These are phyloP conservation scores for Ypsolopha scabrella DNA, from an alignment of 2,888 invertebrate genomes.

Conservation along the genomic window DNA sequence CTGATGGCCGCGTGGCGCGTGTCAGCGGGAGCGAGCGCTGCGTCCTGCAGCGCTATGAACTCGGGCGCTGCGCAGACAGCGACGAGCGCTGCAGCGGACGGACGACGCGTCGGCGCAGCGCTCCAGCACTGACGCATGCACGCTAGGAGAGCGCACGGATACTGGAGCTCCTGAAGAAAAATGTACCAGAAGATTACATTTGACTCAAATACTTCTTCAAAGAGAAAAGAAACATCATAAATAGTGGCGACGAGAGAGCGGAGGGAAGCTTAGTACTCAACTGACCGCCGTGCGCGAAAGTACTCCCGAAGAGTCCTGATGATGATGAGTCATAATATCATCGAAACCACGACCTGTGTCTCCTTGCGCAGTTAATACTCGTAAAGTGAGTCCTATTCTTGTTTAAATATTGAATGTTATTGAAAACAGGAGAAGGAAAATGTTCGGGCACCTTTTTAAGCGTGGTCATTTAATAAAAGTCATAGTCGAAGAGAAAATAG, in stretches of 20 bases:
- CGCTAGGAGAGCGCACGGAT: constrained; percentile 91
- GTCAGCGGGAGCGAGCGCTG: constrained; percentile 18
- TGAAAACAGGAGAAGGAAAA: no score
- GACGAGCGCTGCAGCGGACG: constrained; percentile 95
- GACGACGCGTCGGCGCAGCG: constrained; percentile 85
- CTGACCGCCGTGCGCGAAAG: no score
- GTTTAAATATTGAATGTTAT: no score
- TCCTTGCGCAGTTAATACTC: not conserved
- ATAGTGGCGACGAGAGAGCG: no score
- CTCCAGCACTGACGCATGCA: constrained; percentile 98
- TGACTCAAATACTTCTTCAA: not conserved
- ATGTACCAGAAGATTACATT: not conserved
- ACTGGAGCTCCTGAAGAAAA: constrained; percentile 76
- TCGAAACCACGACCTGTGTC: no score
- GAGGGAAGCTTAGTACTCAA: no score
- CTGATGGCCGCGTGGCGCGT: constrained; percentile 11
- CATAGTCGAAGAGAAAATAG: no score
- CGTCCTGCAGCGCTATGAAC: constrained; percentile 72
- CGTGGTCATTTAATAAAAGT: no score
- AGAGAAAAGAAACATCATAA: not conserved
- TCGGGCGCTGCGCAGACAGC: constrained; percentile 93
- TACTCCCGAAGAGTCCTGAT: no score
- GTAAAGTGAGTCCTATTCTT: not conserved
- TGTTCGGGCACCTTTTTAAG: no score
- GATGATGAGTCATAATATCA: no score